These are phyloP conservation scores for Tolmerus cingulatus DNA, from an alignment of 2,888 invertebrate genomes.

Conservation along the genomic window DNA sequence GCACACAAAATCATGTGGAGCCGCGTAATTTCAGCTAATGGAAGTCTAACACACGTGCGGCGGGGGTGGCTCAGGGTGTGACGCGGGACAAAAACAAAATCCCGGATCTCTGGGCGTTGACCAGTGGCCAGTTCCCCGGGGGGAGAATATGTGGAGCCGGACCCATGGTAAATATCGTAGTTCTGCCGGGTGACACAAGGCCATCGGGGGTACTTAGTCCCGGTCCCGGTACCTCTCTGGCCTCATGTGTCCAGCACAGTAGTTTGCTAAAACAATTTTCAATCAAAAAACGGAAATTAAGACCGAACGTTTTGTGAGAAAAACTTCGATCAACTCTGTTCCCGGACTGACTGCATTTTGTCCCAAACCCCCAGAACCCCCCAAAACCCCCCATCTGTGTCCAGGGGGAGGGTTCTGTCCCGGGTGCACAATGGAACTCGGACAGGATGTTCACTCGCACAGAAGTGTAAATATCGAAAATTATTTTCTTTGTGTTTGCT, in stretches of 20 bases:
- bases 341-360: neutral
- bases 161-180: neutral
- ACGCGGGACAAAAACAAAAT: slow-evolving; percentile 1
- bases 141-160: neutral
- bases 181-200: neutral
- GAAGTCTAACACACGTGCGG: neutral
- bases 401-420: neutral
- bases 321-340: neutral
- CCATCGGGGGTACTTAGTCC: neutral
- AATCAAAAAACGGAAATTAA: slow-evolving; percentile 50
- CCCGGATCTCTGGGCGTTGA: neutral
- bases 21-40: slow-evolving; percentile 31
- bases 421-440: neutral
- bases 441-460: slow-evolving; percentile 27
- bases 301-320: slow-evolving; percentile 37
- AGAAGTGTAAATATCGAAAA: slow-evolving; percentile 40
- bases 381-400: neutral
- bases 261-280: slow-evolving; percentile 49
- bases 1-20: neutral
- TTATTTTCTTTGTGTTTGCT: slow-evolving; percentile 40
- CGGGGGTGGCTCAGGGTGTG: neutral
- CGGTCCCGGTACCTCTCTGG: neutral
- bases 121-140: neutral
- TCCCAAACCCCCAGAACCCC: neutral
- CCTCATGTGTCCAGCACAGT: neutral